These are phyloP conservation scores for Nanorana parkeri DNA, from an alignment of 2,113 vertebrate genomes.

Conservation along the genomic window DNA sequence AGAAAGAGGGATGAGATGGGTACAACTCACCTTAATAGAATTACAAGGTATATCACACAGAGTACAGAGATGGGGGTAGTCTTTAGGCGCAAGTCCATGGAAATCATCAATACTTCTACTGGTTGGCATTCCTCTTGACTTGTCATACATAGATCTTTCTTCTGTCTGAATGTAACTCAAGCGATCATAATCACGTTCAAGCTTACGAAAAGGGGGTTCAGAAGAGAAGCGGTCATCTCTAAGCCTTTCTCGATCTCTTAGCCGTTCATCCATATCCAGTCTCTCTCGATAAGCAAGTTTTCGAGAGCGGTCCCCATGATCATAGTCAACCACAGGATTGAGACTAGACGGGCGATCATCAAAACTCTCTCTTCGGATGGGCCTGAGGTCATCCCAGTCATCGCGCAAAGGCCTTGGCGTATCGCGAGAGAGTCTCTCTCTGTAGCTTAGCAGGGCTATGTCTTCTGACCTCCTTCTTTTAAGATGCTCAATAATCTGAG, in stretches of 20 bases:
- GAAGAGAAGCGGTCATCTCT: conserved; percentile 83
- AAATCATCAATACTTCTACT: conserved; percentile 88
- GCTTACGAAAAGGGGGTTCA: conserved; percentile 84
- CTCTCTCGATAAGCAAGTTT: conserved; percentile 85
- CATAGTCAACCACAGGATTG: conserved; percentile 86
- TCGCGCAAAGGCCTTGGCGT: conserved; percentile 83
- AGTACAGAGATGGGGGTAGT: conserved; percentile 86
- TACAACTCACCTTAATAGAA: conserved; percentile 85
- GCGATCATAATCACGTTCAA: conserved; percentile 84
- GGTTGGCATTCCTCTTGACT: conserved; percentile 85
- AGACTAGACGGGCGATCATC: conserved; percentile 83
- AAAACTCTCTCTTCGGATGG: conserved; percentile 87
- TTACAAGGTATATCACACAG: conserved; percentile 86
- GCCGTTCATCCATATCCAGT: conserved; percentile 86
- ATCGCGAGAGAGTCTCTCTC: conserved; percentile 85
- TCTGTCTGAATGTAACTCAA: conserved; percentile 81
- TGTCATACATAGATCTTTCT: conserved; percentile 86
- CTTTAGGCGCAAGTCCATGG: conserved; percentile 86
- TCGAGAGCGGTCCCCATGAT: conserved; percentile 85
- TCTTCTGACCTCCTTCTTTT: conserved; percentile 87
- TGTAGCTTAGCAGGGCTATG: conserved; percentile 75
- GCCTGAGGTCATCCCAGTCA: conserved; percentile 86
- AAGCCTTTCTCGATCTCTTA: conserved; percentile 87
- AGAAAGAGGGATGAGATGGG: not conserved
- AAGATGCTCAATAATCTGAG: conserved; percentile 88